Percentiles rank a stretch among this genome's conserved stretches.
Conservation (phyloP, 2,113 vertebrate species). For the Phrynosoma blainvillii region DNA sequence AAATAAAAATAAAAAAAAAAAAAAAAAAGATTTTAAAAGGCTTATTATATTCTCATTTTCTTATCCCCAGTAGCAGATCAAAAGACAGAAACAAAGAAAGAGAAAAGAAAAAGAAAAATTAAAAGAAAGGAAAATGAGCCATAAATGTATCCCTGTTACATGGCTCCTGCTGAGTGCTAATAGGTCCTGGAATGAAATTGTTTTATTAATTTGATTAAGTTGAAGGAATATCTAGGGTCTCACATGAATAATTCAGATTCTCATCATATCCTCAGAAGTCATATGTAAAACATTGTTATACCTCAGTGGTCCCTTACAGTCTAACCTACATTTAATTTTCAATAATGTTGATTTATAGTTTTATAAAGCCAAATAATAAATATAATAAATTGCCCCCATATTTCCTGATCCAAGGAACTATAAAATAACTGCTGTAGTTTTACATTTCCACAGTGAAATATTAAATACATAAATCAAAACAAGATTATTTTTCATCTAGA, state of each 20-base stretch:
- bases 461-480: conserved; percentile 96
- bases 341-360: conserved; percentile 88
- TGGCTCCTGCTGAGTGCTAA: conserved; percentile 64
- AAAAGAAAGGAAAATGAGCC: rapidly evolving
- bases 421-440: conserved; percentile 82
- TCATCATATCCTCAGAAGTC: conserved; percentile 80
- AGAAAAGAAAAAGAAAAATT: rapidly evolving
- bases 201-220: conserved; percentile 79
- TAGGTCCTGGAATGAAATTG: conserved; percentile 71
- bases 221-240: conserved; percentile 68
- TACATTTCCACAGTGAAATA: conserved; percentile 91
- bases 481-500: conserved; percentile 84
- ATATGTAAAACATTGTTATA: conserved; percentile 82
- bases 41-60: conserved; percentile 17
- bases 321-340: conserved; percentile 85
- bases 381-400: conserved; percentile 89
- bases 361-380: conserved; percentile 95
- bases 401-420: conserved; percentile 86
- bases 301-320: conserved; percentile 70
- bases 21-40: too few relatives aligned
- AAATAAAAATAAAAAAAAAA: too few relatives aligned
- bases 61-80: conserved; percentile 40
- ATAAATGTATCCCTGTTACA: conserved; percentile 58
- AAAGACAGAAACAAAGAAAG: conserved; percentile 8
- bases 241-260: conserved; percentile 85